Percentiles rank a stretch among this genome's conserved stretches.
Evolutionary conservation across 2,797 vertebrate genomes (phyloP).

Genomic region (Spinibarbus caldwelli): DNA sequence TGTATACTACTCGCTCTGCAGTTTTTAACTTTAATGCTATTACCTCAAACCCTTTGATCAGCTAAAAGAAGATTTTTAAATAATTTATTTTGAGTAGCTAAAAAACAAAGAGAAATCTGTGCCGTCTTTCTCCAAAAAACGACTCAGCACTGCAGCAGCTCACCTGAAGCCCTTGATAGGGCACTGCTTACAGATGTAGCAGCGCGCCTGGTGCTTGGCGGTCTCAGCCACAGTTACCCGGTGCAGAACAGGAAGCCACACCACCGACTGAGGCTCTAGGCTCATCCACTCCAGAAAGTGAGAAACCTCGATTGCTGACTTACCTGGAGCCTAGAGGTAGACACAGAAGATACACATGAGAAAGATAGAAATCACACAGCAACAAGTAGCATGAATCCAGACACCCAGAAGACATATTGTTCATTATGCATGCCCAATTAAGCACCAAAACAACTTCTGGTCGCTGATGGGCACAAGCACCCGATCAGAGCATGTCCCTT

Average conservation of each 20-base stretch:
- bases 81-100: background rate
- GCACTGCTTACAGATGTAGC: slow-evolving; percentile 93
- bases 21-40: background rate
- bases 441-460: slow-evolving; percentile 17
- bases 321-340: slow-evolving; percentile 81
- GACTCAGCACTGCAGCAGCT: background rate
- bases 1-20: background rate
- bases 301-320: slow-evolving; percentile 87
- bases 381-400: background rate
- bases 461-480: background rate
- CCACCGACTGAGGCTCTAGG: slow-evolving; percentile 97
- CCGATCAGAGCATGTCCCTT: background rate
- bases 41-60: background rate
- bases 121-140: no score
- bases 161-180: slow-evolving; percentile 99
- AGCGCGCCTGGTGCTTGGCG: slow-evolving; percentile 98
- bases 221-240: slow-evolving; percentile 91
- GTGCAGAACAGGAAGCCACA: slow-evolving; percentile 96
- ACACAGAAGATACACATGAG: background rate
- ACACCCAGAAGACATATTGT: background rate
- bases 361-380: background rate
- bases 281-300: slow-evolving; percentile 98
- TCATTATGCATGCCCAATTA: slow-evolving; percentile 17
- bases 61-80: background rate
- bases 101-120: background rate